These are phyloP conservation scores for Xiphophorus couchianus DNA, from an alignment of 2,113 vertebrate genomes.

Conservation along the genomic window DNA sequence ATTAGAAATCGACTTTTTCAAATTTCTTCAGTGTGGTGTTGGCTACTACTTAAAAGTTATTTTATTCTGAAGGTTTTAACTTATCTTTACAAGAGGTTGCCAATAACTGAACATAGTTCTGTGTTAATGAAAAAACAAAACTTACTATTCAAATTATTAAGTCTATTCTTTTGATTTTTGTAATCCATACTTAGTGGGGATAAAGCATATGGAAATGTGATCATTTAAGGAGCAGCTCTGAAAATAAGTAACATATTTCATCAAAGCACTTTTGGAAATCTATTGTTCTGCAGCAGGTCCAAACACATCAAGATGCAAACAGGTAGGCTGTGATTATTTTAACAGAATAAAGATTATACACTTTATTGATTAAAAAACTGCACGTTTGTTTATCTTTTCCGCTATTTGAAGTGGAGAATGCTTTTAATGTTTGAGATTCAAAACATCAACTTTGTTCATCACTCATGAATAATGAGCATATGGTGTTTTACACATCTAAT, in stretches of 20 bases:
- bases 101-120: background rate
- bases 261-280: background rate
- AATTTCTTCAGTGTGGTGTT: too few species aligned
- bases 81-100: background rate
- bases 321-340: background rate
- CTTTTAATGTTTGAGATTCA: constrained; percentile 10
- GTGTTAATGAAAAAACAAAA: background rate
- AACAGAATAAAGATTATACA: background rate
- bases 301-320: background rate
- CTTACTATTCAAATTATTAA: background rate
- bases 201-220: background rate
- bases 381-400: background rate
- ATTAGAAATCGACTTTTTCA: too few species aligned
- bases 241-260: background rate
- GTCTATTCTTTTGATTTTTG: background rate
- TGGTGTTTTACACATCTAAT: constrained; percentile 34
- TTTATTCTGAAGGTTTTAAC: too few species aligned
- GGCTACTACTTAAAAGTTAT: too few species aligned
- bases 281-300: background rate
- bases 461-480: constrained; percentile 46
- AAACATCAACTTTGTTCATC: constrained; percentile 22
- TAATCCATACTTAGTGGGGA: too few species aligned
- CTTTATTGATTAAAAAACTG: background rate
- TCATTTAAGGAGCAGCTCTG: background rate
- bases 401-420: background rate